Evolutionary conservation across 1,140 invertebrate genomes (phyloP), one percentile per base, ranked within the genome.

Genomic region (Tribolium madens): DNA sequence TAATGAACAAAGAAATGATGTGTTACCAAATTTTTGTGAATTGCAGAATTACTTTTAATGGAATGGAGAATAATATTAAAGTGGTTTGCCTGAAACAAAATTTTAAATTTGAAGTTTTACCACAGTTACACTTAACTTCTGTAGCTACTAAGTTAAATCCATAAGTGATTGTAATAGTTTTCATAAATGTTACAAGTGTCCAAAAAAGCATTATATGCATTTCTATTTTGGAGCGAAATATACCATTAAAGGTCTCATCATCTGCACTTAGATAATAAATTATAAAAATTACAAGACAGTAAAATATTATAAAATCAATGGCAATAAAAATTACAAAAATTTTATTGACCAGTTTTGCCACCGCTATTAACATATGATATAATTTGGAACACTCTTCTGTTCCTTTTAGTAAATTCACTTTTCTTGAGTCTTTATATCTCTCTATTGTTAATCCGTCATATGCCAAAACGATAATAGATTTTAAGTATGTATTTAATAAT

Each of bases 401-500:
- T 57, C 21, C 7, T 21, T 26, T 57, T 1, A 17, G 6, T 3
- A 52, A 15, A 15, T 17, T 15, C 13, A 15, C 17, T 1, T 52
- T n/a, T 12, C 15, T 21, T 3, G 18, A 21, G 17, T 57, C 5
- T 57, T 18, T 21, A 18, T n/a, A 17, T 9, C 21, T 21, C 10
- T 4, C 14, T 9, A 6, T n/a, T 14, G 14, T 50, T 18, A 53
- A 17, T 15, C 14, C 5, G 17, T 53, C 2, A 13, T 17, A 50
- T 14, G 12, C 1, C 6, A 57, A 26, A 4, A 17, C 3, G 10
- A 26, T 57, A 9, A 57, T 9, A 5, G 52, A 57, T 21, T 17
- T 57, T 9, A 57, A 57, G n/a, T 18, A 57, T 26, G 1, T 18
- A 57, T 57, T 57, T 21, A 57, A 57, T n/a, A 57, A 21, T 26